Percentiles rank a stretch among this genome's conserved stretches.
Evolutionary conservation across 2,797 vertebrate genomes (phyloP).

Genomic region (Onychomys leucogaster): DNA sequence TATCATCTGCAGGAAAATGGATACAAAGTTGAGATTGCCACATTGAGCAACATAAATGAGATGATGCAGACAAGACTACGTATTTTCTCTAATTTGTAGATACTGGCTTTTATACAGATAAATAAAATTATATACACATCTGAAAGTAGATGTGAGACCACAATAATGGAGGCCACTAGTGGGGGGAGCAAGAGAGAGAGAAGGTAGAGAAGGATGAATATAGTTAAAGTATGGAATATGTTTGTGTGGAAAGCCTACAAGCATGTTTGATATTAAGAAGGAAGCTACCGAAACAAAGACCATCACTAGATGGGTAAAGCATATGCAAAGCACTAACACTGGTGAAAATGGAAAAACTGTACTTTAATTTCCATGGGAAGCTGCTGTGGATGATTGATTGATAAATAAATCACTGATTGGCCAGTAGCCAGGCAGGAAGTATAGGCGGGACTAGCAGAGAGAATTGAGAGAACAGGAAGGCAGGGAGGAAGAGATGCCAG

Average conservation of each 20-base stretch:
- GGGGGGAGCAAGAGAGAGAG: neutral
- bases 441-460: no score
- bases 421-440: no score
- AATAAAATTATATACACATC: neutral
- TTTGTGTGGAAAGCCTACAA: neutral
- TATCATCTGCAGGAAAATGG: neutral
- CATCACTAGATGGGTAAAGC: neutral
- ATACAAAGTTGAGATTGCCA: neutral
- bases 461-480: no score
- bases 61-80: neutral
- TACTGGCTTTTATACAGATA: neutral
- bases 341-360: constrained; percentile 21
- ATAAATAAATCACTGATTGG: no score
- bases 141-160: neutral
- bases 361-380: constrained; percentile 15
- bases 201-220: neutral
- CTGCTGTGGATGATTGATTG: no score
- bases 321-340: neutral
- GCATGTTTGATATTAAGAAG: neutral
- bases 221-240: neutral
- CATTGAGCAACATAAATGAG: neutral
- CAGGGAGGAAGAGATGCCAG: no score
- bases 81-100: neutral
- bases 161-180: neutral
- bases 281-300: constrained; percentile 31